Percentiles rank a stretch among this genome's conserved stretches.
Conservation (phyloP, 2,797 vertebrate species). For the Sebastes paucispinis region DNA sequence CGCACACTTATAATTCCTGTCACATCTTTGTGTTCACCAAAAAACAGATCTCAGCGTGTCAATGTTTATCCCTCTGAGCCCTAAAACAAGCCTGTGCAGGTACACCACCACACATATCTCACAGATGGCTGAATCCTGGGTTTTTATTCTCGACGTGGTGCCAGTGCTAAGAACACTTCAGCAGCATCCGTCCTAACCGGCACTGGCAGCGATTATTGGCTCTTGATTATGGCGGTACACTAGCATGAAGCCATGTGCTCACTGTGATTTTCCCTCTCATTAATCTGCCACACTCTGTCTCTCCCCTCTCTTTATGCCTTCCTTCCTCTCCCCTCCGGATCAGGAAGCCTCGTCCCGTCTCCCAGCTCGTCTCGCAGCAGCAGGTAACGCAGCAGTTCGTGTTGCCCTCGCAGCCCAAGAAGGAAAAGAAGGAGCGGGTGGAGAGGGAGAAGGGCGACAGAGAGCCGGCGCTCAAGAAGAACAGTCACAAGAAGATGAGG, state of each 20-base stretch:
- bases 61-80: not conserved
- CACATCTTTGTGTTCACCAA: constrained; percentile 9
- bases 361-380: constrained; percentile 98
- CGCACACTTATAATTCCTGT: not conserved
- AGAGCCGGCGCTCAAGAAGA: constrained; percentile 96
- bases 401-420: constrained; percentile 96
- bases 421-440: constrained; percentile 97
- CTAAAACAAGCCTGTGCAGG: constrained; percentile 48
- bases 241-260: constrained; percentile 59
- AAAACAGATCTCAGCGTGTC: constrained; percentile 33
- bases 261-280: constrained; percentile 66
- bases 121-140: constrained; percentile 27
- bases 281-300: constrained; percentile 61
- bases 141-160: constrained; percentile 18
- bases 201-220: constrained; percentile 67
- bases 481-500: constrained; percentile 99
- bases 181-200: constrained; percentile 44
- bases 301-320: constrained; percentile 13
- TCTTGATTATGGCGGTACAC: constrained; percentile 52
- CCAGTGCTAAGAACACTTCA: constrained; percentile 50
- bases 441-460: constrained; percentile 97
- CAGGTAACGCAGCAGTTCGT: constrained; percentile 99
- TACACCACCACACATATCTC: constrained; percentile 6
- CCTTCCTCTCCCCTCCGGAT: not conserved
- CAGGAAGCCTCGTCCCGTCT: constrained; percentile 99